A percentile compares a stretch with the other conserved stretches of the same genome.
phyloP scores from a whole-genome alignment of 2,888 invertebrate species.

The Tinea pellionella region DNA sequence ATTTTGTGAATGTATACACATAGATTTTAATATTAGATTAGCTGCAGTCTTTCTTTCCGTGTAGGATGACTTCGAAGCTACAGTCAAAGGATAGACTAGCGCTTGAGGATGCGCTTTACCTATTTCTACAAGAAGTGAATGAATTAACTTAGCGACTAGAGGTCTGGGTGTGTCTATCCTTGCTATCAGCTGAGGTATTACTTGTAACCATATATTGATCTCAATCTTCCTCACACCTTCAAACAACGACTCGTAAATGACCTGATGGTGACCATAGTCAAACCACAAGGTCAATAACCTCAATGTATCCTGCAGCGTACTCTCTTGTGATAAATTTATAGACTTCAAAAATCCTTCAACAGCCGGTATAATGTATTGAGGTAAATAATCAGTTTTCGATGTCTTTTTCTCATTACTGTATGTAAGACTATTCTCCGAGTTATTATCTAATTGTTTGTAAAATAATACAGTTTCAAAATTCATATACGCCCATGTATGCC shows the following conservation, averaged over 20 bases:
- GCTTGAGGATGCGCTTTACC: conserved; percentile 99
- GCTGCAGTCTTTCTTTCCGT: conserved; percentile 88
- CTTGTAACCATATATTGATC: conserved; percentile 99
- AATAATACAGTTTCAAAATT: conserved; percentile 93
- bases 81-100: conserved; percentile 95
- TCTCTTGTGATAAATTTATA: conserved; percentile 92
- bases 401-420: conserved; percentile 57
- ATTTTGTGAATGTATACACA: conserved; percentile 93
- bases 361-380: conserved; percentile 81
- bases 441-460: conserved; percentile 62
- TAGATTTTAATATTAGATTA: conserved; percentile 92
- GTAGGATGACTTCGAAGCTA: conserved; percentile 95
- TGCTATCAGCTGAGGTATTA: conserved; percentile 98
- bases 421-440: conserved; percentile 53
- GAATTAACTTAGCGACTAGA: conserved; percentile 90
- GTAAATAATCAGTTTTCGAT: conserved; percentile 55
- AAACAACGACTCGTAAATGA: conserved; percentile 92
- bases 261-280: conserved; percentile 94
- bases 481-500: conserved; percentile 98
- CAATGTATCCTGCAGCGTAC: conserved; percentile 95
- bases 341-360: conserved; percentile 97
- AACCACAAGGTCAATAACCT: conserved; percentile 96
- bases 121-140: conserved; percentile 93
- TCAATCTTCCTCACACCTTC: conserved; percentile 94
- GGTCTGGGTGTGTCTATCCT: conserved; percentile 94